Evolutionary conservation across 2,797 vertebrate genomes (phyloP), one percentile per base, ranked within the genome.

Genomic region (Pogoniulus pusillus): DNA sequence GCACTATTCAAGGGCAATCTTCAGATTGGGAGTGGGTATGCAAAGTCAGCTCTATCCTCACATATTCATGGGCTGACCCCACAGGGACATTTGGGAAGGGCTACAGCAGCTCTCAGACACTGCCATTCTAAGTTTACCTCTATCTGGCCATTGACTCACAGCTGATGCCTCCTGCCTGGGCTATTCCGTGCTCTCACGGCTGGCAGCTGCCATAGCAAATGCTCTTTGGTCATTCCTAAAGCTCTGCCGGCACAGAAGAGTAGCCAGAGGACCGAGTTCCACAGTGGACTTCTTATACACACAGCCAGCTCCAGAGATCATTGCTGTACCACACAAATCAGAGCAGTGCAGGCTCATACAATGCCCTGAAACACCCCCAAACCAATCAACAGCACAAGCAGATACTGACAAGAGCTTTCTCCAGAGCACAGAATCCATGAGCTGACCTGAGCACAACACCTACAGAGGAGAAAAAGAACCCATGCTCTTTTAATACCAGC

Each of bases 291-390:
- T 47, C 35, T 37, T 35, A 12, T 29, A 24, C 16, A 15, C 29
- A 16, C 0, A 2, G 34, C 7, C 27, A 22, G 10, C 11, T 76
- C 82, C 24, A 0, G 0, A 64, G 34, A 53, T 29, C 57, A 82
- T 51, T 47, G 35, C 54, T 57, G 30, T 1, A 0, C 16, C 58
- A 68, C 8, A 24, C 0, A 0, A 29, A 34, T 37, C 37, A 47
- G 41, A 15, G 29, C 4, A 65, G 37, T 0, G 0, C 0, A 1
- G 37, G 18, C 14, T 45, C 22, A 6, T n/a, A 9, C 11, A 0
- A 3, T 16, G 20, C 47, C 73, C 66, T 71, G 49, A 63, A 72
- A 62, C 7, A 78, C 1, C 11, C 12, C 9, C 14, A 27, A 39
- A 75, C 20, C 12, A 49, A 71, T 60, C 7, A 37, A 49, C 20